phyloP scores from a whole-genome alignment of 92 coral and sea anemone genomes.

The Porites rus region DNA sequence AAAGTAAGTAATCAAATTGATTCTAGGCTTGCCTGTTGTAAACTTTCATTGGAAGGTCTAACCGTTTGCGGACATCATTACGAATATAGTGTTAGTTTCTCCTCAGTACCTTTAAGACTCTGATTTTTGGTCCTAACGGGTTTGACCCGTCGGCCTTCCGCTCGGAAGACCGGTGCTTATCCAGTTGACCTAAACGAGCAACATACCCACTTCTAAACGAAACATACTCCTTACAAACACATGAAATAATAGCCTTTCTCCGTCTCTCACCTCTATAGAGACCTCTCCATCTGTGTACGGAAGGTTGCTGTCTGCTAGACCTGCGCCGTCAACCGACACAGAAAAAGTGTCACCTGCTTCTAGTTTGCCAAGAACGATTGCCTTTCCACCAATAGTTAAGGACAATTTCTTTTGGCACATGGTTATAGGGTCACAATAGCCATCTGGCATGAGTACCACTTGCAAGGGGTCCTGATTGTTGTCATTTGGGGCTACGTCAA shows the following conservation, averaged over 20 bases:
- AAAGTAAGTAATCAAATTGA: neutral
- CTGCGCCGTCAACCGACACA: conserved; percentile 42
- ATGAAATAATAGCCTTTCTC: neutral
- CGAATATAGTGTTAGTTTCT: no score
- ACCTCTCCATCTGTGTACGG: neutral
- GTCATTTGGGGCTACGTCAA: conserved; percentile 42
- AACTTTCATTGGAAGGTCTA: neutral
- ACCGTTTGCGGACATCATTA: no score
- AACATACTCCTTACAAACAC: no score
- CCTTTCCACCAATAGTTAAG: conserved; percentile 35
- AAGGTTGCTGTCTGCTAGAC: neutral
- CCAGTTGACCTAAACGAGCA: no score
- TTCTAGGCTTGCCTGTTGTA: neutral
- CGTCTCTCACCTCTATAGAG: neutral
- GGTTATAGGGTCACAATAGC: conserved; percentile 61
- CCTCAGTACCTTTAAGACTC: no score
- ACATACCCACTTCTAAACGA: no score
- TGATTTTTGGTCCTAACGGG: no score
- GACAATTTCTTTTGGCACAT: conserved; percentile 72
- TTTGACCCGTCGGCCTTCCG: no score
- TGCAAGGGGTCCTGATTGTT: conserved; percentile 26
- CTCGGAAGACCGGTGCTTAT: no score
- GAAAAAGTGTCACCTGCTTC: neutral
- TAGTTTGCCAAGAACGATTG: conserved; percentile 47
- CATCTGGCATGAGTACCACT: conserved; percentile 70